Evolutionary conservation across 2,888 invertebrate genomes (phyloP).

Genomic region (Ellobium chinense): DNA sequence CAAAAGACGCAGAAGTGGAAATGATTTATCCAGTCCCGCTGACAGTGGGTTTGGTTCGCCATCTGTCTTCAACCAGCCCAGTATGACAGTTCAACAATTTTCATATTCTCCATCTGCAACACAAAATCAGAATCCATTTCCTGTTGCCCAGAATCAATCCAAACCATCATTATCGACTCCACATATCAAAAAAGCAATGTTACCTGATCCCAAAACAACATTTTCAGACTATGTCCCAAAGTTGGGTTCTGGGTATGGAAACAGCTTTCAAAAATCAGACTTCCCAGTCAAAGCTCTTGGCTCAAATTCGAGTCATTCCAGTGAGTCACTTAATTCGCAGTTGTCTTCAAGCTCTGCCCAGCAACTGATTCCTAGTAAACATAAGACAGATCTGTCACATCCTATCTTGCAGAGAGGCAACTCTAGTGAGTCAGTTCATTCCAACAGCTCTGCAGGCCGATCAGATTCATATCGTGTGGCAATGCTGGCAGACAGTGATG

Average conservation of each 20-base stretch:
- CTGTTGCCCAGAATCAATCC: not conserved
- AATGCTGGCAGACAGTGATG: slow-evolving; percentile 50
- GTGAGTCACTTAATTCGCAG: slow-evolving; percentile 37
- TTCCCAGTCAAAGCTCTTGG: slow-evolving; percentile 15
- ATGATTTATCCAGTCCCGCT: slow-evolving; percentile 28
- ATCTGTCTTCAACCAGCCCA: slow-evolving; percentile 18
- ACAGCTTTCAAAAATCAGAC: not conserved
- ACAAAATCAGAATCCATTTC: not conserved
- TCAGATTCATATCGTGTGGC: slow-evolving; percentile 70
- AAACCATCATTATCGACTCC: not conserved
- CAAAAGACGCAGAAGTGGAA: not conserved
- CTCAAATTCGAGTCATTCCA: slow-evolving; percentile 15
- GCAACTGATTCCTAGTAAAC: slow-evolving; percentile 14
- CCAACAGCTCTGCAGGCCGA: slow-evolving; percentile 52
- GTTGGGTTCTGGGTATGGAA: not conserved
- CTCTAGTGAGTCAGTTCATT: slow-evolving; percentile 48
- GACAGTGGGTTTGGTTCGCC: slow-evolving; percentile 48
- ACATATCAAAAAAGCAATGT: slow-evolving; percentile 17
- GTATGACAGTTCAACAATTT: not conserved
- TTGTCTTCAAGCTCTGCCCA: slow-evolving; percentile 32
- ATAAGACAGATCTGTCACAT: slow-evolving; percentile 30
- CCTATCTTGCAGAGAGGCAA: slow-evolving; percentile 22
- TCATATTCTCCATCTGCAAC: slow-evolving; percentile 2
- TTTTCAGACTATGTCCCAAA: not conserved
- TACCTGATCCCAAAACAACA: slow-evolving; percentile 25